A percentile compares a stretch with the other conserved stretches of the same genome.
Evolutionary conservation across 1,140 invertebrate species (phyloP).

Genomic region (Drosophila sproati): DNA sequence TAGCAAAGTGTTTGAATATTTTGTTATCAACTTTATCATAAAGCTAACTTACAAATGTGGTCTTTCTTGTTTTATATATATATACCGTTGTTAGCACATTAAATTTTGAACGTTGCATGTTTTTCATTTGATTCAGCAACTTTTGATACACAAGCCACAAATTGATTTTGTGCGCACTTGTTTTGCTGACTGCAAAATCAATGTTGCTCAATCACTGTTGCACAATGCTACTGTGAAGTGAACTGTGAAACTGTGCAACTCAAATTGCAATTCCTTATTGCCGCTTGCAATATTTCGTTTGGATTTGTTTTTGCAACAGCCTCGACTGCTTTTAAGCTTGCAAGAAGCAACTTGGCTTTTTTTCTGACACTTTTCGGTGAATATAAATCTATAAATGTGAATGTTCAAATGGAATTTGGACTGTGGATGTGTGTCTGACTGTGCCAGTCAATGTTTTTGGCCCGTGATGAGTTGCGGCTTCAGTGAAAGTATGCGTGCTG

Average conservation of each 20-base stretch:
- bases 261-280: conserved; percentile 39
- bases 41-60: no score
- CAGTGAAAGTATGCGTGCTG: conserved; percentile 30
- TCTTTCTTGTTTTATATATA: no score
- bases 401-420: background rate
- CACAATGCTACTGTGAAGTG: conserved; percentile 18
- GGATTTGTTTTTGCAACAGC: background rate
- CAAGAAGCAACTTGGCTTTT: conserved; percentile 10
- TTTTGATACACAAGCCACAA: background rate
- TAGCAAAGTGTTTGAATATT: no score
- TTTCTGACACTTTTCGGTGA: conserved; percentile 14
- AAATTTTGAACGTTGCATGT: background rate
- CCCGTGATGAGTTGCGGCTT: conserved; percentile 10
- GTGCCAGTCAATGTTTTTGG: conserved; percentile 11
- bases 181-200: background rate
- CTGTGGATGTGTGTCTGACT: background rate
- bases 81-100: no score
- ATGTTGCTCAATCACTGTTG: background rate
- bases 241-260: conserved; percentile 13
- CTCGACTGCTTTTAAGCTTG: background rate
- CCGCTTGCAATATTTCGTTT: background rate
- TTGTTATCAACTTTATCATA: no score
- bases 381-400: background rate
- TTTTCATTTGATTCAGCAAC: background rate
- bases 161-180: conserved; percentile 4